Evolutionary conservation across 2,113 vertebrate species (phyloP), one percentile per base, ranked within the genome.

Genomic region (Sylvia atricapilla): DNA sequence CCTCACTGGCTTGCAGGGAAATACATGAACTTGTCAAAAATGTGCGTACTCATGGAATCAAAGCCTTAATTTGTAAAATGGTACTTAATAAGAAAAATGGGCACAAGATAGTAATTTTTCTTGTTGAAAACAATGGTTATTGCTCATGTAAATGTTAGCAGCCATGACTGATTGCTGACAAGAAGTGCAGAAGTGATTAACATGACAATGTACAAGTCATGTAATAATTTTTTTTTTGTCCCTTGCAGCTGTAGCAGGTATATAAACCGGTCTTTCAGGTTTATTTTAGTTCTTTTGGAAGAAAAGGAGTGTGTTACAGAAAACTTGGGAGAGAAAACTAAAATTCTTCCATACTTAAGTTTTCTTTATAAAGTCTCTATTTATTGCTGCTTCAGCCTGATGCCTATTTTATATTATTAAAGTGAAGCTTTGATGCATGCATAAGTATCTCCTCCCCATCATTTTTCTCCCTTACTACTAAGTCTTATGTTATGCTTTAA

Each of bases 81-180:
- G 47, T 84, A 56, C 47, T 70, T 87, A 89, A 39, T 84, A 75
- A 84, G 89, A 89, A 81, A 75, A 91, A 77, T 1, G 13, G 47
- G 64, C 60, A 69, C 13, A 47, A 95, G 35, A 43, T 78, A 55
- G 84, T 89, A 75, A 84, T 91, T 87, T 90, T 93, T 94, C 78
- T 84, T 95, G 77, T 97, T 95, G 89, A 60, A 94, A 90, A 95
- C 86, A 94, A 73, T 94, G 78, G 52, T 92, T 96, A 87, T 64
- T 82, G 31, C 84, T 81, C 66, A 94, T 74, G 82, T 91, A 70
- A 87, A 79, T 53, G 62, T 87, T 81, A 86, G 59, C 50, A 84
- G 30, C 41, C 25, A 55, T 89, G 76, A 92, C 11, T 85, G 72
- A 85, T 73, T 86, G 47, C 60, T 78, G 73, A 75, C 52, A 80